Conservation (phyloP, 2,888 invertebrate genomes). For the Agonum fuliginosum region DNA sequence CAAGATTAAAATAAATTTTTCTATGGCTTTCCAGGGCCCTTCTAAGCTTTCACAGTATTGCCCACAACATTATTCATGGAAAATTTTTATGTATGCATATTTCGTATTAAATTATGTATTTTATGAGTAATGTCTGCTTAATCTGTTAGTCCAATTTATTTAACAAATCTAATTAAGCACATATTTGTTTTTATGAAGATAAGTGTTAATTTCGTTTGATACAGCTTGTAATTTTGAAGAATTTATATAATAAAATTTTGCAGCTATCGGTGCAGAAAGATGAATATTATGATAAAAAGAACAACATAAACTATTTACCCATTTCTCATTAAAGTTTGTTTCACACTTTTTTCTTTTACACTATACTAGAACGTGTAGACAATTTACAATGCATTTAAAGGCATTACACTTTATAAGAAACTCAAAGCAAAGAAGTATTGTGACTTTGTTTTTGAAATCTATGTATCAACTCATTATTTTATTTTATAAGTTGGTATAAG, state of each 20-base stretch:
- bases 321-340: conserved; percentile 10
- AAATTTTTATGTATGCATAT: too few species aligned
- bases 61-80: too few species aligned
- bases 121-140: too few species aligned
- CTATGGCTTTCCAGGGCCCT: too few species aligned
- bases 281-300: conserved; percentile 16
- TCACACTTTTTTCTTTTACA: not conserved
- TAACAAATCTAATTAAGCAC: not conserved
- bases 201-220: conserved; percentile 4
- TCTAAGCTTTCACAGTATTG: too few species aligned
- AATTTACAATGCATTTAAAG: not conserved
- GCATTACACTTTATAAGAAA: too few species aligned
- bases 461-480: too few species aligned
- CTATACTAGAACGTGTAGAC: not conserved
- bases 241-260: conserved; percentile 16
- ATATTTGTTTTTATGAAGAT: not conserved
- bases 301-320: conserved; percentile 2
- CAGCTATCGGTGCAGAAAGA: conserved; percentile 10
- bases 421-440: too few species aligned
- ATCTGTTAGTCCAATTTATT: not conserved
- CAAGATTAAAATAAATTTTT: too few species aligned
- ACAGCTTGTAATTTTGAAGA: conserved; percentile 23
- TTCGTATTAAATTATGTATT: too few species aligned
- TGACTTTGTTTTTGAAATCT: too few species aligned
- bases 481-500: too few species aligned